A percentile compares a stretch with the other conserved stretches of the same genome.
phyloP scores from a whole-genome alignment of 2,888 invertebrate species.

The Chesias legatella region DNA sequence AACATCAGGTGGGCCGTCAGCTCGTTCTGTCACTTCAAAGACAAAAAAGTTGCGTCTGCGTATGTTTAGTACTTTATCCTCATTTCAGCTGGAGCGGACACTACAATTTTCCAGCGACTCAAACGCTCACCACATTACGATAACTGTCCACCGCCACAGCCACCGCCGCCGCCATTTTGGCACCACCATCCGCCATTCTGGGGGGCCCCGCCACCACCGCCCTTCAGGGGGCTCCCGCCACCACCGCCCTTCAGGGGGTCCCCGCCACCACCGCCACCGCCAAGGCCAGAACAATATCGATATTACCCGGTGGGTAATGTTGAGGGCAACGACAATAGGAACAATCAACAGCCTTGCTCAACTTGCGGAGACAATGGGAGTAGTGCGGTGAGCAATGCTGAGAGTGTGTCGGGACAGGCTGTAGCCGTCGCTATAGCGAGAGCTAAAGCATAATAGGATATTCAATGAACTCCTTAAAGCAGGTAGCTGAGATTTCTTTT shows the following conservation, averaged over 20 bases:
- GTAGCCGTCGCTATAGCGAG: conserved; percentile 40
- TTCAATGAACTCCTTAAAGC: background rate
- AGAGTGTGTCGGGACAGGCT: conserved; percentile 41
- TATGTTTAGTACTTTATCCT: background rate
- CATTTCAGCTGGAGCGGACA: conserved; percentile 38
- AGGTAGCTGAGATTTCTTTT: too few species aligned
- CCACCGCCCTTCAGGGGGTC: conserved; percentile 21
- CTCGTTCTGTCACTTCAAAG: too few species aligned
- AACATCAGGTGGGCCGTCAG: too few species aligned
- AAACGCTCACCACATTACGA: conserved; percentile 50
- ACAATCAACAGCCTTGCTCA: conserved; percentile 14
- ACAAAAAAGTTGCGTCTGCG: too few species aligned
- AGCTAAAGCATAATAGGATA: conserved; percentile 8
- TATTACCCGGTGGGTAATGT: conserved; percentile 14
- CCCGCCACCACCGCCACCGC: conserved; percentile 30
- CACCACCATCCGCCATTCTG: conserved; percentile 35
- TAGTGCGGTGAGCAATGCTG: conserved; percentile 43
- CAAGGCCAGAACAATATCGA: conserved; percentile 23
- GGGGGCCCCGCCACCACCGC: conserved; percentile 28
- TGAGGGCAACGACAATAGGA: conserved; percentile 5
- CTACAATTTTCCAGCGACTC: conserved; percentile 36
- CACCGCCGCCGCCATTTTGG: conserved; percentile 37
- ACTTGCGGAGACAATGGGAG: conserved; percentile 24
- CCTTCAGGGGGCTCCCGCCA: conserved; percentile 18
- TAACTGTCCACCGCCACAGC: conserved; percentile 34